Evolutionary conservation across 2,113 vertebrate species (phyloP).

Genomic region (Takifugu bimaculatus): DNA sequence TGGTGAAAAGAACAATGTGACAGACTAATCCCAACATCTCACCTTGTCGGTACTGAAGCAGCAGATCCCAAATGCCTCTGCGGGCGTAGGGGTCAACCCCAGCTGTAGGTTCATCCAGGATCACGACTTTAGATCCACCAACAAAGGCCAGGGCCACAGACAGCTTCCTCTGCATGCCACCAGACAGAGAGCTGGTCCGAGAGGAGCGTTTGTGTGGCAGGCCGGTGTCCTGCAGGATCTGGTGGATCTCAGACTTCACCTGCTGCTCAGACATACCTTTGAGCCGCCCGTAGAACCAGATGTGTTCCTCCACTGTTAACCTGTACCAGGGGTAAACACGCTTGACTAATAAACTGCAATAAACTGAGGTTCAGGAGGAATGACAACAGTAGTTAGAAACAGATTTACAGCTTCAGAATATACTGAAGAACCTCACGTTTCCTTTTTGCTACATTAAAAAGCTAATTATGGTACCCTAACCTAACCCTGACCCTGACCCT

Average conservation of each 20-base stretch:
- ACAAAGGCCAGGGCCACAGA: slow-evolving; percentile 97
- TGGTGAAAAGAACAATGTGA: not conserved
- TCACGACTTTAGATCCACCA: slow-evolving; percentile 97
- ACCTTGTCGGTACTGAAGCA: slow-evolving; percentile 94
- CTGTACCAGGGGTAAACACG: slow-evolving; percentile 57
- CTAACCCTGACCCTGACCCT: too few relatives aligned
- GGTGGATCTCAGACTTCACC: slow-evolving; percentile 87
- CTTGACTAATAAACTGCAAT: too few relatives aligned
- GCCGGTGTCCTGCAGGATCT: slow-evolving; percentile 89
- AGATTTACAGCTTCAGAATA: too few relatives aligned
- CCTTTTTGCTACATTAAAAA: too few relatives aligned
- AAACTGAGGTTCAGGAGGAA: too few relatives aligned
- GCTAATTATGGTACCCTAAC: too few relatives aligned
- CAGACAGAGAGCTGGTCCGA: slow-evolving; percentile 75
- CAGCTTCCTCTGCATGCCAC: slow-evolving; percentile 97
- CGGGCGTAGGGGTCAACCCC: slow-evolving; percentile 96
- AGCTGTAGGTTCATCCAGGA: slow-evolving; percentile 95
- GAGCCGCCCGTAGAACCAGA: slow-evolving; percentile 96
- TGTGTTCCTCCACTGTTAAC: slow-evolving; percentile 96
- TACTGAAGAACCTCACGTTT: too few relatives aligned
- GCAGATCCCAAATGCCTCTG: slow-evolving; percentile 94
- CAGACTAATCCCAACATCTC: slow-evolving; percentile 6
- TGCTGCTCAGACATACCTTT: slow-evolving; percentile 87
- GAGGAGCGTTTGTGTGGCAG: slow-evolving; percentile 87
- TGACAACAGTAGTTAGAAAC: too few relatives aligned